Conservation (phyloP, 2,113 vertebrate species). For the Mus spicilegus region DNA sequence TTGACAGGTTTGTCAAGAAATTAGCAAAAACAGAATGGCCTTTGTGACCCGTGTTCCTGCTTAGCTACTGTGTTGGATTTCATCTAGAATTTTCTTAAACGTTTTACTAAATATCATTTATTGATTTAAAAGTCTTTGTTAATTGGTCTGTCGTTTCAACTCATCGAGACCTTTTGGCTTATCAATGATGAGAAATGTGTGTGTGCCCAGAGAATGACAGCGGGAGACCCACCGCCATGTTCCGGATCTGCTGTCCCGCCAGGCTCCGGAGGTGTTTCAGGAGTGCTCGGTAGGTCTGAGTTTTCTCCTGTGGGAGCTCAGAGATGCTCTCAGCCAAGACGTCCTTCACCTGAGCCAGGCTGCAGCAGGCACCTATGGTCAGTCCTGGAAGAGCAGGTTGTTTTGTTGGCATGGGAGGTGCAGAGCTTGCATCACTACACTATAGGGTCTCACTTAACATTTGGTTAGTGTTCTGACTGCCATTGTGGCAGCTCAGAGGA, state of each 20-base stretch:
- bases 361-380: slow-evolving; percentile 89
- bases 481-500: not conserved
- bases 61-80: not conserved
- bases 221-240: slow-evolving; percentile 86
- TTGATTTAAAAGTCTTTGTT: not conserved
- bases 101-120: not conserved
- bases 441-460: not conserved
- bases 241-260: slow-evolving; percentile 91
- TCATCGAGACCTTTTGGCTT: not conserved
- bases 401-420: not conserved
- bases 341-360: slow-evolving; percentile 86
- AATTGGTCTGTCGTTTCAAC: not conserved
- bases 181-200: not conserved
- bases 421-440: not conserved
- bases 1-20: not conserved
- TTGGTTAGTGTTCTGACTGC: not conserved
- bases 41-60: not conserved
- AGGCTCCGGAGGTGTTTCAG: slow-evolving; percentile 88
- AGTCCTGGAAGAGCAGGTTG: slow-evolving; percentile 86
- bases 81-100: not conserved
- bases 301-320: slow-evolving; percentile 85
- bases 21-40: not conserved
- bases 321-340: slow-evolving; percentile 84
- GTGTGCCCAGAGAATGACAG: accelerated
- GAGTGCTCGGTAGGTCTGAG: slow-evolving; percentile 87